phyloP scores from a whole-genome alignment of 2,113 vertebrate species.

The Astur gentilis region DNA sequence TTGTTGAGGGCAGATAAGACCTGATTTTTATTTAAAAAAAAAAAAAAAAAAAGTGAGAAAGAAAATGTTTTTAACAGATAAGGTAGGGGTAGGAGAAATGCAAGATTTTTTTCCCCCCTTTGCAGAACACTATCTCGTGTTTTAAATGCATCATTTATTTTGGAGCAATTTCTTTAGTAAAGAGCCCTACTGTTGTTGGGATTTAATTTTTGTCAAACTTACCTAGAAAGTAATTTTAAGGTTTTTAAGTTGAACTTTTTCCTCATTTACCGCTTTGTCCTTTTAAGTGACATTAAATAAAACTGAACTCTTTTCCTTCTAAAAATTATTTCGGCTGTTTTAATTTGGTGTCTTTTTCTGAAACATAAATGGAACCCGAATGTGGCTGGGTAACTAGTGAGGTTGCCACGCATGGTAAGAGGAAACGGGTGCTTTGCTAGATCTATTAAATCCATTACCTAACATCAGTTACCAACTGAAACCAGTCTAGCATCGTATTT shows the following conservation, averaged over 20 bases:
- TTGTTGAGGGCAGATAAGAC: not conserved
- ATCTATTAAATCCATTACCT: not conserved
- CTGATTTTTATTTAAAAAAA: not conserved
- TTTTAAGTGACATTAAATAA: not conserved
- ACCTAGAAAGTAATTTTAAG: not conserved
- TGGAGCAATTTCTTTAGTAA: not conserved
- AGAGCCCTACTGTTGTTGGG: not conserved
- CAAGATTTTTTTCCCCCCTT: not conserved
- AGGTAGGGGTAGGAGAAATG: not conserved
- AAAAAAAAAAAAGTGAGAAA: not conserved
- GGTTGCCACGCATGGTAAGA: fast-evolving
- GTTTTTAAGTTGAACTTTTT: not conserved
- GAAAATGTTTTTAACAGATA: not conserved
- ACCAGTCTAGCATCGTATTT: not conserved
- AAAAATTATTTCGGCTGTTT: not conserved
- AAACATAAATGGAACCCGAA: not conserved
- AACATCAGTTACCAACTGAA: not conserved
- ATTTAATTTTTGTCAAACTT: not conserved
- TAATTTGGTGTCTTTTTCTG: not conserved
- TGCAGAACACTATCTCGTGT: not conserved
- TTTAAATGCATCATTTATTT: not conserved
- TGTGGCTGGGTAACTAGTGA: not conserved
- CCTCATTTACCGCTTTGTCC: not conserved
- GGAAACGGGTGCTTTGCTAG: not conserved
- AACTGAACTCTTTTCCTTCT: not conserved